Conservation (phyloP, 2,797 vertebrate species). For the Naso thynnoides region DNA sequence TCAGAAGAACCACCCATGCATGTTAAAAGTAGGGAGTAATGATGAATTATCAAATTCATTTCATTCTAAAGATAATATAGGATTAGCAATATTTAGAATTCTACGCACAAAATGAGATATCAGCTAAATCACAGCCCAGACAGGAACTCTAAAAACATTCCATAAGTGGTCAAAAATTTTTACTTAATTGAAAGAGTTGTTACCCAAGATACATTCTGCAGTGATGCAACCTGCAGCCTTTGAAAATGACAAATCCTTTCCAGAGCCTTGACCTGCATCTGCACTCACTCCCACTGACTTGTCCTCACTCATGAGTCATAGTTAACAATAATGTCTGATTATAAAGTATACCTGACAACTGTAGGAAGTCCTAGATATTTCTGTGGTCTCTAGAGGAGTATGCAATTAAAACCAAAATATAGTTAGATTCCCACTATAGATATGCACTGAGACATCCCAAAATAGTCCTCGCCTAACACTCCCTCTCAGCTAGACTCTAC, state of each 20-base stretch:
- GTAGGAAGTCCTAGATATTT: not conserved
- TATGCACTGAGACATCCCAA: slow-evolving; percentile 33
- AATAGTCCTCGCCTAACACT: slow-evolving; percentile 39
- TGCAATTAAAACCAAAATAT: slow-evolving; percentile 5
- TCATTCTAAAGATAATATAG: not conserved
- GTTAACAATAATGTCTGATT: slow-evolving; percentile 1
- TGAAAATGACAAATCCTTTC: not conserved
- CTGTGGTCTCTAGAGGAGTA: slow-evolving; percentile 4
- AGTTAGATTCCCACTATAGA: slow-evolving; percentile 23
- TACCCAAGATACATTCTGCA: not conserved
- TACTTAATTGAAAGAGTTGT: not conserved
- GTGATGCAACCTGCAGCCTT: not conserved
- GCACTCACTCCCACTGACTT: not conserved
- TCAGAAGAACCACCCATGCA: not conserved
- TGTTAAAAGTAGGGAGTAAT: not conserved
- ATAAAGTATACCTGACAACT: slow-evolving; percentile 2
- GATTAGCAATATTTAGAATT: not conserved
- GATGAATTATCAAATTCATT: not conserved
- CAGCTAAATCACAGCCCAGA: not conserved
- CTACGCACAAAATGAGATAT: not conserved
- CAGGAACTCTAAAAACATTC: not conserved
- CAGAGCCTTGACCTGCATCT: not conserved
- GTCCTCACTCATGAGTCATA: not conserved
- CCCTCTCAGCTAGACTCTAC: not conserved
- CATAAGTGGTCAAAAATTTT: not conserved